Evolutionary conservation across 2,113 vertebrate genomes (phyloP).

Genomic region (Hydrolagus affinis): DNA sequence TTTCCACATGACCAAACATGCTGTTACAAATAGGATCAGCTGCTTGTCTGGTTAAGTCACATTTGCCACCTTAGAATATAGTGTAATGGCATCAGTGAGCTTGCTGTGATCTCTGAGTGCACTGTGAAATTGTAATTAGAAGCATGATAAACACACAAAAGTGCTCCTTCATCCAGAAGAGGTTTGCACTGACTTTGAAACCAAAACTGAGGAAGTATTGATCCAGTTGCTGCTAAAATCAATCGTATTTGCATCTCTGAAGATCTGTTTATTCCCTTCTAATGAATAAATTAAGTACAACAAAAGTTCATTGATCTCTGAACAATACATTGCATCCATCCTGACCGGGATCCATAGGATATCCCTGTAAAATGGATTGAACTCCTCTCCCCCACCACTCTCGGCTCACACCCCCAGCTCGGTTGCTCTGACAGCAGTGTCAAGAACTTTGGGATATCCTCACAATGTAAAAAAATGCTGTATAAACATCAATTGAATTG

Average conservation of each 20-base stretch:
- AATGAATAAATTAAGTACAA: conserved; percentile 5
- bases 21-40: background rate
- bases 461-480: too few species aligned
- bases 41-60: background rate
- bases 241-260: background rate
- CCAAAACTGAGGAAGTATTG: background rate
- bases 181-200: conserved; percentile 2
- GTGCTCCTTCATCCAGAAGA: background rate
- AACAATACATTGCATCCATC: background rate
- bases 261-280: background rate
- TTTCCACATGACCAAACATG: background rate
- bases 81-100: background rate
- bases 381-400: too few species aligned
- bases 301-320: background rate
- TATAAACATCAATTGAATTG: too few species aligned
- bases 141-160: conserved; percentile 12
- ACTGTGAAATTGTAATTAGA: background rate
- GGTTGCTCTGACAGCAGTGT: too few species aligned
- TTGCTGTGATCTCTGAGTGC: background rate
- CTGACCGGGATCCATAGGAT: background rate
- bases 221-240: background rate
- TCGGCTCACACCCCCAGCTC: too few species aligned
- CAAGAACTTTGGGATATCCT: too few species aligned
- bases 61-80: background rate
- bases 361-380: background rate